Percentiles rank a stretch among this genome's conserved stretches.
Evolutionary conservation across 2,797 vertebrate genomes (phyloP).

Genomic region (Lates japonicus): DNA sequence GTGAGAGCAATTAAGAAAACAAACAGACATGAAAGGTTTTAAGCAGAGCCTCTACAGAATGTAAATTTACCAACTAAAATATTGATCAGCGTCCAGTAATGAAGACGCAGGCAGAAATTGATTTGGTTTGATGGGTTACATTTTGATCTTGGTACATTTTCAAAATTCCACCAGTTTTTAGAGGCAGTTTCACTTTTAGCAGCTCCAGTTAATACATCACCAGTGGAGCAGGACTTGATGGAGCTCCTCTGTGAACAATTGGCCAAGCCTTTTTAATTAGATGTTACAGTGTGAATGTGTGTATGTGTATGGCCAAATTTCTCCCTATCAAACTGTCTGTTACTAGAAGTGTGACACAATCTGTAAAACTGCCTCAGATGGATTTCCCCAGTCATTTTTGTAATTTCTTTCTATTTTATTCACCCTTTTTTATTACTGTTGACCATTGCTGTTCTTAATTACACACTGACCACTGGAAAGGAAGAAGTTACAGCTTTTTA

Average conservation of each 20-base stretch:
- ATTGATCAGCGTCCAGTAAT: slow-evolving; percentile 23
- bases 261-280: slow-evolving; percentile 56
- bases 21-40: neutral
- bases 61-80: neutral
- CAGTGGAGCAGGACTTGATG: slow-evolving; percentile 43
- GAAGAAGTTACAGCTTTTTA: slow-evolving; percentile 22
- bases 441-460: slow-evolving; percentile 44
- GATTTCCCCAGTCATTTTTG: slow-evolving; percentile 64
- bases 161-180: slow-evolving; percentile 9
- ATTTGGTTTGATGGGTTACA: slow-evolving; percentile 23
- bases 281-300: slow-evolving; percentile 25
- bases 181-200: slow-evolving; percentile 3
- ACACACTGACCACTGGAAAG: slow-evolving; percentile 20
- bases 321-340: slow-evolving; percentile 5
- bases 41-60: neutral
- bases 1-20: neutral
- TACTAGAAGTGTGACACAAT: slow-evolving; percentile 20
- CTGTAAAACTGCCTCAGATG: slow-evolving; percentile 42
- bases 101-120: slow-evolving; percentile 26
- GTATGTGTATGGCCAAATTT: slow-evolving; percentile 9
- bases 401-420: slow-evolving; percentile 37
- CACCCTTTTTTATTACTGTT: slow-evolving; percentile 33
- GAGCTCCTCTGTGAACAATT: slow-evolving; percentile 59
- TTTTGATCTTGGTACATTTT: slow-evolving; percentile 16
- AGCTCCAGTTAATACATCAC: slow-evolving; percentile 42